Evolutionary conservation across 2,888 invertebrate genomes (phyloP).

Genomic region (Melinopterus prodromus): DNA sequence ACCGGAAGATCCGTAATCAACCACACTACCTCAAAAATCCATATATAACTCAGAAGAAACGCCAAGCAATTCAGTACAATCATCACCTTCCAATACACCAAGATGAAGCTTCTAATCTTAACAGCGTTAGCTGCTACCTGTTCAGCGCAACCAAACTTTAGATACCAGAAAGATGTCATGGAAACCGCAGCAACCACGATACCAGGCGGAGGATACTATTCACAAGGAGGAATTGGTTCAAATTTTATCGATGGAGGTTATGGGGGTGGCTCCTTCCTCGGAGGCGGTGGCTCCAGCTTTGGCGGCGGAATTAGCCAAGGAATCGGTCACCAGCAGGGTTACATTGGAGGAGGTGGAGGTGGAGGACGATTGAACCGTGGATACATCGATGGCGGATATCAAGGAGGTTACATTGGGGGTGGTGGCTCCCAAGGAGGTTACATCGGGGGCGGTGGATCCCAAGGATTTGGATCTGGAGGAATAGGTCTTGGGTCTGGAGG

Average conservation of each 20-base stretch:
- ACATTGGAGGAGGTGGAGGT: constrained; percentile 43
- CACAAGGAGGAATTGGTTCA: constrained; percentile 41
- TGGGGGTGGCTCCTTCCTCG: constrained; percentile 39
- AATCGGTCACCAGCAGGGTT: constrained; percentile 23
- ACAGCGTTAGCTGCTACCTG: background rate
- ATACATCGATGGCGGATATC: constrained; percentile 28
- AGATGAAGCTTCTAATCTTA: constrained; percentile 4
- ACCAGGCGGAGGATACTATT: constrained; percentile 43
- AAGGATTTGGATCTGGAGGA: constrained; percentile 42
- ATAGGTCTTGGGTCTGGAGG: constrained; percentile 43
- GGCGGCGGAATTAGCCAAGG: constrained; percentile 17
- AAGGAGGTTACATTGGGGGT: constrained; percentile 37
- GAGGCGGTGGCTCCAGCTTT: constrained; percentile 34
- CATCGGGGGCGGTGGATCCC: constrained; percentile 52
- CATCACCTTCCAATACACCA: background rate
- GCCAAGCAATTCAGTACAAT: background rate
- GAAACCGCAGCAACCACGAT: constrained; percentile 55
- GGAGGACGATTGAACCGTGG: constrained; percentile 40
- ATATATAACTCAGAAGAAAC: constrained; percentile 12
- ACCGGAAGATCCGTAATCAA: constrained; percentile 13
- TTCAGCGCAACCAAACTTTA: constrained; percentile 38
- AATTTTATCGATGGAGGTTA: constrained; percentile 36
- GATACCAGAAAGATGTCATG: constrained; percentile 56
- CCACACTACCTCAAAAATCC: background rate
- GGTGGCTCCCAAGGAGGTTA: constrained; percentile 50